Conservation (phyloP, 2,113 vertebrate genomes). For the Myodes glareolus region DNA sequence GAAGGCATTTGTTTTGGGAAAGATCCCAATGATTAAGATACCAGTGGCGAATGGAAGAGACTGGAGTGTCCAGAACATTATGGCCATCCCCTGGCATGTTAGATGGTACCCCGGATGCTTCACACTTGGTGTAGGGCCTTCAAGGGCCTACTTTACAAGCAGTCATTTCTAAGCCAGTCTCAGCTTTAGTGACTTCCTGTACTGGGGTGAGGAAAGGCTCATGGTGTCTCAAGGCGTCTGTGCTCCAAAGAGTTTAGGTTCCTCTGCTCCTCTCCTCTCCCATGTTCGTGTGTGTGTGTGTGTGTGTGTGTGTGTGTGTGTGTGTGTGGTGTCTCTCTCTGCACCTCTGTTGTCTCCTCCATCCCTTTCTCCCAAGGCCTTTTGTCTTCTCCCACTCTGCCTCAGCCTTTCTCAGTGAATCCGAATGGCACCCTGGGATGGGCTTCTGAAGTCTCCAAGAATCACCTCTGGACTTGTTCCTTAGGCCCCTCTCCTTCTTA, state of each 20-base stretch:
- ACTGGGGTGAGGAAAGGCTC: neutral
- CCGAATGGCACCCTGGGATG: neutral
- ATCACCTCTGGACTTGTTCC: neutral
- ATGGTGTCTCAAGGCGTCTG: neutral
- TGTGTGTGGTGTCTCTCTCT: neutral
- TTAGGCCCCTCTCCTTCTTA: neutral
- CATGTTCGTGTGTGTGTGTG: neutral
- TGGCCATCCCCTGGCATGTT: neutral
- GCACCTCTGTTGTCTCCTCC: neutral
- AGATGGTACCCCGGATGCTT: neutral
- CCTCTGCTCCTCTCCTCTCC: neutral
- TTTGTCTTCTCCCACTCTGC: conserved; percentile 35
- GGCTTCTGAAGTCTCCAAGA: conserved; percentile 1
- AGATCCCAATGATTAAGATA: neutral
- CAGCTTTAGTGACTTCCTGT: neutral
- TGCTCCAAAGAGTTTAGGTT: neutral
- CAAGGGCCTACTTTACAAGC: neutral
- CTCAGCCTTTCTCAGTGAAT: neutral
- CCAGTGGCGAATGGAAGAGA: neutral
- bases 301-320: neutral
- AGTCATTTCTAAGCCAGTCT: conserved; percentile 8
- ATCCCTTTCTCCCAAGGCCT: neutral
- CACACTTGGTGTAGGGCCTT: neutral
- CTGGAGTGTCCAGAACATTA: neutral
- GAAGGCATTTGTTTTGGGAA: neutral